Conservation (phyloP, 2,113 vertebrate genomes). For the Mormoops blainvillei region DNA sequence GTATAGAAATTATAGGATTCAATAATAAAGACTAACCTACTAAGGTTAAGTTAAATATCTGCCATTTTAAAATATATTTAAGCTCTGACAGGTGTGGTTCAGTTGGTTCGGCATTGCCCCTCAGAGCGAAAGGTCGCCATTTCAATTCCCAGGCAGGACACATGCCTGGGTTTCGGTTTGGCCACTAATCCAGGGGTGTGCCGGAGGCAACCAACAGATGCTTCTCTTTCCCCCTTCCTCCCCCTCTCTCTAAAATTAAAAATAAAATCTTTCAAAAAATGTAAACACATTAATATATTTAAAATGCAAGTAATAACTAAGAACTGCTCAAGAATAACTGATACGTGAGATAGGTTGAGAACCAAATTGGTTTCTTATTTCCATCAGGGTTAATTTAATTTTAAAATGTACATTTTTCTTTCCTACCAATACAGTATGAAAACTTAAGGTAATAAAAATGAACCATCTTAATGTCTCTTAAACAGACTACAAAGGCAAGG, state of each 20-base stretch:
- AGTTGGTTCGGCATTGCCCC: too few species aligned
- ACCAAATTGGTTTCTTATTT: background rate
- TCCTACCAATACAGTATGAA: constrained; percentile 23
- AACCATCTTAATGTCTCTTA: background rate
- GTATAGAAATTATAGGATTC: background rate
- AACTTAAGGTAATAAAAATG: constrained; percentile 27
- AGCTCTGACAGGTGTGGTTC: background rate
- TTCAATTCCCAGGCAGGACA: too few species aligned
- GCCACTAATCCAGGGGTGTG: too few species aligned
- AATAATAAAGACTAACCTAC: background rate
- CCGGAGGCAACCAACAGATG: too few species aligned
- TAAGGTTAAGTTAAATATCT: constrained; percentile 4
- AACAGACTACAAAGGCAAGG: background rate
- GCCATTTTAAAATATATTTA: background rate
- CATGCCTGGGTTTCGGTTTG: too few species aligned
- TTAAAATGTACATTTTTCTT: constrained; percentile 17
- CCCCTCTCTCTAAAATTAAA: too few species aligned
- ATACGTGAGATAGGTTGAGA: background rate
- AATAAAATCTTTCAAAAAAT: too few species aligned
- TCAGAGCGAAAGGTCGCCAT: too few species aligned
- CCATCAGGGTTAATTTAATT: constrained; percentile 2
- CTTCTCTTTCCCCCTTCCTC: too few species aligned
- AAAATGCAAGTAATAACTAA: background rate
- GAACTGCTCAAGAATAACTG: background rate
- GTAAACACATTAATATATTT: background rate